These are phyloP conservation scores for Ptyas mucosa DNA, from an alignment of 2,113 vertebrate species.

Conservation along the genomic window DNA sequence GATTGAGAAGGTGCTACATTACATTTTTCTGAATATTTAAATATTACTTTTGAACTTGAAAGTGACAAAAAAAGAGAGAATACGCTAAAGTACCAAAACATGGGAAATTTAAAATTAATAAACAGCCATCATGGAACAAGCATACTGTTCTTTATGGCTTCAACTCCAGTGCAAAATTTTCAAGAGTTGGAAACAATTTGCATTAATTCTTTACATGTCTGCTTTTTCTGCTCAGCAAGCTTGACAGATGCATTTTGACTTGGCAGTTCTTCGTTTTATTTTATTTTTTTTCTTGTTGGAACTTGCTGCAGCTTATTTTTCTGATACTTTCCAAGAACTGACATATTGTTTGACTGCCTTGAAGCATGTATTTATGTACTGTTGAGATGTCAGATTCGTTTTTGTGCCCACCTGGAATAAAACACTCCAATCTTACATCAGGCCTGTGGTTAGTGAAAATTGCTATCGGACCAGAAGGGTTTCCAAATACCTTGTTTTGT, in stretches of 20 bases:
- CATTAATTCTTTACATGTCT: background rate
- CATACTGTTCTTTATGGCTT: background rate
- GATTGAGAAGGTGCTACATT: background rate
- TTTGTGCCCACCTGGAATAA: background rate
- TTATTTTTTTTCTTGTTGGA: background rate
- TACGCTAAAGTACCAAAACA: background rate
- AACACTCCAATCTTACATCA: background rate
- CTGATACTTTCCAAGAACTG: background rate
- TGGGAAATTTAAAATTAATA: background rate
- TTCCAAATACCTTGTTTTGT: background rate
- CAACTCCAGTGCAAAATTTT: background rate
- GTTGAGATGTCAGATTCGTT: background rate
- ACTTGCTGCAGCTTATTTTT: background rate
- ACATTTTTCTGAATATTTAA: background rate
- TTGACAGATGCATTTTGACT: background rate
- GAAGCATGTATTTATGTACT: background rate
- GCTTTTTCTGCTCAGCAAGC: background rate
- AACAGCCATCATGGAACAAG: background rate
- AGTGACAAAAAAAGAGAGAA: background rate
- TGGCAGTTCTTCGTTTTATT: background rate
- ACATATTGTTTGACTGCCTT: background rate
- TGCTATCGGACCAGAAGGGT: background rate
- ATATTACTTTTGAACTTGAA: background rate
- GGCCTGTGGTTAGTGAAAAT: background rate
- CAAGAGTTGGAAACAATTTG: conserved; percentile 22